These are phyloP conservation scores for Drosophila mojavensis DNA, from an alignment of 1,140 invertebrate species.

Conservation along the genomic window DNA sequence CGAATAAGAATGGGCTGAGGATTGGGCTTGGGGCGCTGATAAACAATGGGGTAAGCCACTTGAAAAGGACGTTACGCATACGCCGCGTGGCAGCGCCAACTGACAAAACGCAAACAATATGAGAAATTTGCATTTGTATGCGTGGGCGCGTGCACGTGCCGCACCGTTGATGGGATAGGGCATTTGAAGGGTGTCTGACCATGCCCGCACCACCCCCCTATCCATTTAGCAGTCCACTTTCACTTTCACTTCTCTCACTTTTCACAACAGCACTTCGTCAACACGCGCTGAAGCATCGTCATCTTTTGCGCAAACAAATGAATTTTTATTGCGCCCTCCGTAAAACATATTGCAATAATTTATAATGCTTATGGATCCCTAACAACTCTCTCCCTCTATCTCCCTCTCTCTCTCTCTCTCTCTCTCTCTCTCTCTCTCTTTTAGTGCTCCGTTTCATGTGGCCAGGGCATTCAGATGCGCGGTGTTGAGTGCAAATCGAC, in stretches of 20 bases:
- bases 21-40: constrained; percentile 30
- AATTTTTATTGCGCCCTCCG: constrained; percentile 51
- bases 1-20: not conserved
- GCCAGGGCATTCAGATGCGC: constrained; percentile 91
- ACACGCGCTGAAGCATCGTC: constrained; percentile 9
- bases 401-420: not conserved
- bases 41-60: constrained; percentile 47
- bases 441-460: constrained; percentile 95
- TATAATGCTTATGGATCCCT: constrained; percentile 58
- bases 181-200: constrained; percentile 14
- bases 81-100: constrained; percentile 47
- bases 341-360: constrained; percentile 76
- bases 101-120: constrained; percentile 59
- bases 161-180: not conserved
- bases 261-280: constrained; percentile 58
- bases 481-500: constrained; percentile 90
- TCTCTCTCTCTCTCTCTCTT: not conserved
- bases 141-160: constrained; percentile 47
- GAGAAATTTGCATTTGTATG: constrained; percentile 66
- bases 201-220: not conserved
- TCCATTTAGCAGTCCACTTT: constrained; percentile 8
- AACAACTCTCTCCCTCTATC: not conserved
- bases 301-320: constrained; percentile 68
- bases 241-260: constrained; percentile 32
- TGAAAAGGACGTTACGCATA: constrained; percentile 51